These are phyloP conservation scores for Cheilosia urbana DNA, from an alignment of 2,888 invertebrate genomes.

Conservation along the genomic window DNA sequence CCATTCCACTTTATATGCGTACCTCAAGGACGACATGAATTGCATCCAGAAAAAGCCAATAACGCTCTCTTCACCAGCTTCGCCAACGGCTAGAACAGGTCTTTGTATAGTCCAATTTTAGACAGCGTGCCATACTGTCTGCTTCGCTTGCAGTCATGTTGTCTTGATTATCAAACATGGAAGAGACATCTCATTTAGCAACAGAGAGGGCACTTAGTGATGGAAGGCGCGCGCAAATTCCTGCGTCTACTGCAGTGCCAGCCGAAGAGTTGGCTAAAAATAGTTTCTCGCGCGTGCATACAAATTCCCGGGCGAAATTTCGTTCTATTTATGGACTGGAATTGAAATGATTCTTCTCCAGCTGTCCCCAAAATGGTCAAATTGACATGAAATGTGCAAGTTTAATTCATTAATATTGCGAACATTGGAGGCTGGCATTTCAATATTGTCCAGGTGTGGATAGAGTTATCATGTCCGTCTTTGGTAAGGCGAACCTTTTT, in stretches of 20 bases:
- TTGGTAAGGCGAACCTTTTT: slow-evolving; percentile 4
- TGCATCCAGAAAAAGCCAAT: slow-evolving; percentile 6
- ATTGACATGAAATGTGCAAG: slow-evolving; percentile 36
- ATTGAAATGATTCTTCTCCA: slow-evolving; percentile 34
- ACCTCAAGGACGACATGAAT: slow-evolving; percentile 37
- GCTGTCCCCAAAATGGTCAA: slow-evolving; percentile 42
- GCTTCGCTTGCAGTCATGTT: slow-evolving; percentile 37
- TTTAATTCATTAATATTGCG: slow-evolving; percentile 57
- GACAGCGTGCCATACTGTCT: slow-evolving; percentile 66
- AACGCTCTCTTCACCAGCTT: slow-evolving; percentile 3
- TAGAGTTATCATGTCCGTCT: slow-evolving; percentile 49
- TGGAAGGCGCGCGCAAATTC: slow-evolving; percentile 49
- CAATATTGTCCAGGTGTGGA: slow-evolving; percentile 17
- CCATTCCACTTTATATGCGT: neutral
- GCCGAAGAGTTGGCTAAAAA: slow-evolving; percentile 43
- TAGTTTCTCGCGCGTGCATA: slow-evolving; percentile 13
- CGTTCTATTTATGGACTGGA: slow-evolving; percentile 49
- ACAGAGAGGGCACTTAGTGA: slow-evolving; percentile 16
- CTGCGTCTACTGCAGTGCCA: slow-evolving; percentile 3
- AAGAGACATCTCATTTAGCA: slow-evolving; percentile 51
- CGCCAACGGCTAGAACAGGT: slow-evolving; percentile 19
- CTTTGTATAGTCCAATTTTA: slow-evolving; percentile 35
- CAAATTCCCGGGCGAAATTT: slow-evolving; percentile 34
- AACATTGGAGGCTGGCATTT: neutral
- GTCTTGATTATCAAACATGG: slow-evolving; percentile 45